These are phyloP conservation scores for Globicephala melas DNA, from an alignment of 2,113 vertebrate genomes.

Conservation along the genomic window DNA sequence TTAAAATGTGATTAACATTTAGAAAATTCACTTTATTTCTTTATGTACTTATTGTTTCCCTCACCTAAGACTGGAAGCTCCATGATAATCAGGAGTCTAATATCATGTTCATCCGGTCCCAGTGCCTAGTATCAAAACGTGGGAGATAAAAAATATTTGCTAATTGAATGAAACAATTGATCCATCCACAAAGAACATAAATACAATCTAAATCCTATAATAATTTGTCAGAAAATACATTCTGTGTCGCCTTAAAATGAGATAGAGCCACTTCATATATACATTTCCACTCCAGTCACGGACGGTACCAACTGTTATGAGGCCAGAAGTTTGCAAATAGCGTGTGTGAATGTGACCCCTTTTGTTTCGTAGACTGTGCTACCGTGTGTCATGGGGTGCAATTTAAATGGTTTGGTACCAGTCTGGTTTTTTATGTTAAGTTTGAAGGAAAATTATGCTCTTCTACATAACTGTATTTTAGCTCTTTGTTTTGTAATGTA, in stretches of 20 bases:
- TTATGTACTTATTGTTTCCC: not conserved
- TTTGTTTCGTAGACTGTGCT: not conserved
- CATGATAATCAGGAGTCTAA: not conserved
- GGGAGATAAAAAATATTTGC: not conserved
- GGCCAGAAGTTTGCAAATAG: not conserved
- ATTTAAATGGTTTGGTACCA: constrained; percentile 7
- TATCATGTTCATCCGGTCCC: not conserved
- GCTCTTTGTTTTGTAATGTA: not conserved
- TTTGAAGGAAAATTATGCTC: not conserved
- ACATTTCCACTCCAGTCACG: not conserved
- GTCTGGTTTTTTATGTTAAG: not conserved
- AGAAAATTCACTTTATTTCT: constrained; percentile 2
- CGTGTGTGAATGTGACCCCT: not conserved
- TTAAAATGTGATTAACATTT: constrained; percentile 31
- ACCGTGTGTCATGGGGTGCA: not conserved
- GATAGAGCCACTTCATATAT: not conserved
- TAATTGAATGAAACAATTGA: not conserved
- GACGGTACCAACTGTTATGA: not conserved
- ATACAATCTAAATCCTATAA: not conserved
- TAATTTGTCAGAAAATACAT: constrained; percentile 12
- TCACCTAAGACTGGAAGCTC: not conserved
- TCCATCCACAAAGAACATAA: not conserved
- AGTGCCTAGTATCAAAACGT: not conserved
- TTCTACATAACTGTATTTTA: not conserved
- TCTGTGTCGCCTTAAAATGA: not conserved